Conservation (phyloP, 35 echinoderm and acorn worm species). For the Diadema setosum region DNA sequence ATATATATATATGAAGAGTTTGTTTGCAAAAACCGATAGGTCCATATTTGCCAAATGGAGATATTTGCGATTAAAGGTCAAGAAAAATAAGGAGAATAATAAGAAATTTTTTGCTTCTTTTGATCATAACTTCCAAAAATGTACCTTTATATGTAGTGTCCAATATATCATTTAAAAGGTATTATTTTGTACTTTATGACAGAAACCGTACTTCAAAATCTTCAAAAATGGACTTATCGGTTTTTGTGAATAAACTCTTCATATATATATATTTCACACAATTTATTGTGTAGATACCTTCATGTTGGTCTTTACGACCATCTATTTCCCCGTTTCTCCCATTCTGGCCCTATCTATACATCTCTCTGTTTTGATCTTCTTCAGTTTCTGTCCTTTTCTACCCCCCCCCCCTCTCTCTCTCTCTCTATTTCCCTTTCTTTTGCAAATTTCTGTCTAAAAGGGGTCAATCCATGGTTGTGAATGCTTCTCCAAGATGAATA, state of each 20-base stretch:
- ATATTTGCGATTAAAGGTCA: no score
- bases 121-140: no score
- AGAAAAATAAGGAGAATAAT: no score
- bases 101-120: no score
- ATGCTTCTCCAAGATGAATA: no score
- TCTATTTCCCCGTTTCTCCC: neutral
- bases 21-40: no score
- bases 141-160: no score
- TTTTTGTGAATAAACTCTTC: neutral
- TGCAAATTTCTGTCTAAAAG: neutral
- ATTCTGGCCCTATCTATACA: neutral
- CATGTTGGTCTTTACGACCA: neutral
- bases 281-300: neutral
- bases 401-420: neutral
- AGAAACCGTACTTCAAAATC: neutral
- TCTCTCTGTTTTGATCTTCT: neutral
- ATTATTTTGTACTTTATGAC: neutral
- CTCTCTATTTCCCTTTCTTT: neutral
- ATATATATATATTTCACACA: neutral
- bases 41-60: no score
- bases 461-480: neutral
- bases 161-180: no score
- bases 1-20: no score
- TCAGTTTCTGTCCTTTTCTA: neutral
- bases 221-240: neutral